Conservation (phyloP, 2,888 invertebrate species). For the Cheiracanthium punctorium region DNA sequence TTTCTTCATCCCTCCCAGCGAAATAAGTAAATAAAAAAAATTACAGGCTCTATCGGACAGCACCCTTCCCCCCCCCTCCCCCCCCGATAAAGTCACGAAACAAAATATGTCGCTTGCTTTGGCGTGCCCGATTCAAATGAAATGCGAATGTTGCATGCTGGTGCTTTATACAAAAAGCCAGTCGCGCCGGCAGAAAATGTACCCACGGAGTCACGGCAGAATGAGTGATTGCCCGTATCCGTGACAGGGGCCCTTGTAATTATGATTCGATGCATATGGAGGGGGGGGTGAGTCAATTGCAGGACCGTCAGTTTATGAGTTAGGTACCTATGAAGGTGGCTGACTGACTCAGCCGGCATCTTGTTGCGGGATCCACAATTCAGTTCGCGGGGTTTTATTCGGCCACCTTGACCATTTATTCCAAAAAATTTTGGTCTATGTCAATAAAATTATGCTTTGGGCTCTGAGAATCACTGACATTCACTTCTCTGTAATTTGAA, state of each 20-base stretch:
- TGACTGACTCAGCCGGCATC: no score
- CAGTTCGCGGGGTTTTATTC: no score
- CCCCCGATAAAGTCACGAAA: background rate
- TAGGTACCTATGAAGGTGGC: no score
- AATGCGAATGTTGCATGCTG: slow-evolving; percentile 1
- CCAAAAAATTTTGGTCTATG: no score
- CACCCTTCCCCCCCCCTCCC: background rate
- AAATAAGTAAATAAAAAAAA: background rate
- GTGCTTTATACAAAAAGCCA: background rate
- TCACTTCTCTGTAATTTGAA: no score
- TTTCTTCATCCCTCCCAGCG: background rate
- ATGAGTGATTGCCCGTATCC: background rate
- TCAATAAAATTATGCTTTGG: no score
- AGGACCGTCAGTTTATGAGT: no score
- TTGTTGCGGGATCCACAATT: no score
- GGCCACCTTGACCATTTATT: no score
- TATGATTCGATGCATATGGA: background rate
- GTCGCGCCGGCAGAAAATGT: background rate
- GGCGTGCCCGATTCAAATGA: background rate
- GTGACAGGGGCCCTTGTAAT: background rate
- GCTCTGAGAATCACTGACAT: no score
- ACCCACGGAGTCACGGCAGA: background rate
- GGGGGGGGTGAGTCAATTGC: background rate
- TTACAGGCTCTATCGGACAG: background rate
- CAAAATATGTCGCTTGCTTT: background rate